phyloP scores from a whole-genome alignment of 2,113 vertebrate genomes.

The Coreoperca whiteheadi region DNA sequence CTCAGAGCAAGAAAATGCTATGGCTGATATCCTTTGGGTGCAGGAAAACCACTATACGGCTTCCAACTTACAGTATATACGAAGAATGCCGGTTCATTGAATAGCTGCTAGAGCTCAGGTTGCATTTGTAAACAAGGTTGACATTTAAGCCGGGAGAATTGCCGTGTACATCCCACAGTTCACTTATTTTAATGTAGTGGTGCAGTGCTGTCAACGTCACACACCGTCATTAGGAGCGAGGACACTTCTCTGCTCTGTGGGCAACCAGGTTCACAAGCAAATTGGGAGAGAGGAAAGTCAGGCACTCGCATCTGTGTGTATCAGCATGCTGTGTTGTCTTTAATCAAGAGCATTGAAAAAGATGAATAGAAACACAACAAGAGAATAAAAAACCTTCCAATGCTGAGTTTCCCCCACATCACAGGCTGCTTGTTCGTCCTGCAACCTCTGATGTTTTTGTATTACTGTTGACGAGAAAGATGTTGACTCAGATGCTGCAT shows the following conservation, averaged over 20 bases:
- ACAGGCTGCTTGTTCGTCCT: slow-evolving; percentile 66
- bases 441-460: slow-evolving; percentile 74
- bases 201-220: slow-evolving; percentile 47
- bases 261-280: slow-evolving; percentile 40
- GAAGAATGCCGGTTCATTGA: slow-evolving; percentile 56
- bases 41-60: slow-evolving; percentile 16
- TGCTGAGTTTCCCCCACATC: slow-evolving; percentile 62
- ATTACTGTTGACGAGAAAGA: slow-evolving; percentile 69
- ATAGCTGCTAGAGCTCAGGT: slow-evolving; percentile 47
- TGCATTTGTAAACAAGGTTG: slow-evolving; percentile 77
- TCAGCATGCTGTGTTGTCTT: slow-evolving; percentile 64
- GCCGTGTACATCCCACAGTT: slow-evolving; percentile 49
- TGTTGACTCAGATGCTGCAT: slow-evolving; percentile 72
- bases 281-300: slow-evolving; percentile 30
- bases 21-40: slow-evolving; percentile 44
- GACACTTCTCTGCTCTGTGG: slow-evolving; percentile 16
- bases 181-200: slow-evolving; percentile 58
- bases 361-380: slow-evolving; percentile 64
- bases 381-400: slow-evolving; percentile 51
- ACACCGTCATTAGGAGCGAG: slow-evolving; percentile 56
- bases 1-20: slow-evolving; percentile 45
- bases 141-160: slow-evolving; percentile 72
- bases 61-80: slow-evolving; percentile 32
- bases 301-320: slow-evolving; percentile 39
- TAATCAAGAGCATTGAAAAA: slow-evolving; percentile 70